Conservation (phyloP, 1,140 invertebrate species). For the Brachionus rotundiformis region DNA sequence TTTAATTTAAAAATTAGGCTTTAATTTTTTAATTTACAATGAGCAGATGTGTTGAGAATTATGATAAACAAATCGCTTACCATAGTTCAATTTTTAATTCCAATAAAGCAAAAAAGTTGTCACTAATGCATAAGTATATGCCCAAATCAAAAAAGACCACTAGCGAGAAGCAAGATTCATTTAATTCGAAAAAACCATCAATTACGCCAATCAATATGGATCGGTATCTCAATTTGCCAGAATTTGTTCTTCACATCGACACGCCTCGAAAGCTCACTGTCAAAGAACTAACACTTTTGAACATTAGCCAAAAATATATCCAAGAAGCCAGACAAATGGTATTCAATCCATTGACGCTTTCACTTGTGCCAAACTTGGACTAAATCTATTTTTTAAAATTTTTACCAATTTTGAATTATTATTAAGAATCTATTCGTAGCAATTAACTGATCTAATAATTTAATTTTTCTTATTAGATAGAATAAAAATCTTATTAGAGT, state of each 20-base stretch:
- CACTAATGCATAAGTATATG: neutral
- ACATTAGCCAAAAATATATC: slow-evolving; percentile 28
- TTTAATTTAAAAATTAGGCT: neutral
- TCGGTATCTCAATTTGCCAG: neutral
- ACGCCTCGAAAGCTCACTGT: neutral
- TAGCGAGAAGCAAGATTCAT: neutral
- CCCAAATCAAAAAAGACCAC: neutral
- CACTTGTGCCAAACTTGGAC: neutral
- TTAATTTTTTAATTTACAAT: slow-evolving; percentile 14
- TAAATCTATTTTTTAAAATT: neutral
- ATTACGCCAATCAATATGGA: neutral
- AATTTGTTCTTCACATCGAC: neutral
- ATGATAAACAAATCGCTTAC: neutral
- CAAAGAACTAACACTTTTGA: neutral
- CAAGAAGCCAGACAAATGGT: slow-evolving; percentile 1
- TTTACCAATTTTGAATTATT: too few species aligned
- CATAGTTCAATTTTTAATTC: slow-evolving; percentile 21
- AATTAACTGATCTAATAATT: too few species aligned
- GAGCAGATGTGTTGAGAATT: neutral
- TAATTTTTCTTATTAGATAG: too few species aligned
- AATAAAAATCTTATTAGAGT: too few species aligned
- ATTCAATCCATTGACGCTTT: slow-evolving; percentile 15
- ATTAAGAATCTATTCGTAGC: too few species aligned
- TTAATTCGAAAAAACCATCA: neutral
- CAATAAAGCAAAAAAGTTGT: neutral